Evolutionary conservation across 2,797 vertebrate genomes (phyloP).

Genomic region (Gymnopithys bicolor): DNA sequence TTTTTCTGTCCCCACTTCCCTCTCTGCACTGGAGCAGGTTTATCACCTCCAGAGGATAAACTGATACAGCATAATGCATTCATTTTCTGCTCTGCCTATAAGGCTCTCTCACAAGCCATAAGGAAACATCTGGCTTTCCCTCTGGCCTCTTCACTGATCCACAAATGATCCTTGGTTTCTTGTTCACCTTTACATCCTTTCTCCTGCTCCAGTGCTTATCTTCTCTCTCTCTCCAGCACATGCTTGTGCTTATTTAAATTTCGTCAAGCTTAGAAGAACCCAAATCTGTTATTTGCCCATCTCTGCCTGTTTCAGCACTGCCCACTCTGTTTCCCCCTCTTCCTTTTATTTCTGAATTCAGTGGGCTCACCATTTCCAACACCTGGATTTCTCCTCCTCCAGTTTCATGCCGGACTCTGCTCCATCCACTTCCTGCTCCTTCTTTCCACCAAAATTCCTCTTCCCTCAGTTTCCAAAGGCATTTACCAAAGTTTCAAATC

Average conservation of each 20-base stretch:
- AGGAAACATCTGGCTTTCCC: not conserved
- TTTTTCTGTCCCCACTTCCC: not conserved
- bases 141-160: not conserved
- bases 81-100: not conserved
- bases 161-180: not conserved
- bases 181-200: not conserved
- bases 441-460: not conserved
- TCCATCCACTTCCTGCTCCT: not conserved
- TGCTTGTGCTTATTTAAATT: not conserved
- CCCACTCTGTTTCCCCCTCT: not conserved
- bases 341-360: not conserved
- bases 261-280: not conserved
- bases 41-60: not conserved
- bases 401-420: not conserved
- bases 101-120: not conserved
- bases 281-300: not conserved
- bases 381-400: not conserved
- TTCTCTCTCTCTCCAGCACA: not conserved
- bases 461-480: not conserved
- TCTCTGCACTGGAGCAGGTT: not conserved
- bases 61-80: not conserved
- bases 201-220: not conserved
- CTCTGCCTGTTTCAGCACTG: not conserved
- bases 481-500: not conserved
- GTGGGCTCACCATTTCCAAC: not conserved